These are phyloP conservation scores for Cydia fagiglandana DNA, from an alignment of 1,140 invertebrate species.

Conservation along the genomic window DNA sequence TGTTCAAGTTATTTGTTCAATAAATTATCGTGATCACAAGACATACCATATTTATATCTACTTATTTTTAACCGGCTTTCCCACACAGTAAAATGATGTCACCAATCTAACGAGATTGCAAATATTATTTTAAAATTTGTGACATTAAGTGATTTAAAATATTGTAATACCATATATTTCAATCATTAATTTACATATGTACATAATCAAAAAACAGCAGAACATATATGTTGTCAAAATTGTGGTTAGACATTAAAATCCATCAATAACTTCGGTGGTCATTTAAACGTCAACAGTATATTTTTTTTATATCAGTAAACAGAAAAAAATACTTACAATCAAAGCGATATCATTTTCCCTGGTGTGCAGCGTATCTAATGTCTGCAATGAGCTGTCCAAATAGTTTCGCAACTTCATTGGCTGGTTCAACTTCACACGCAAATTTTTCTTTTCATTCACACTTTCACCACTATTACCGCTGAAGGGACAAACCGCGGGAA, in stretches of 20 bases:
- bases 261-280: too few species aligned
- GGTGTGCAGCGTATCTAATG: slow-evolving; percentile 62
- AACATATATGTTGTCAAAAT: too few species aligned
- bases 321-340: slow-evolving; percentile 54
- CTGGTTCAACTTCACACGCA: slow-evolving; percentile 65
- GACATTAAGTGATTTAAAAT: too few species aligned
- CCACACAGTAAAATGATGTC: background rate
- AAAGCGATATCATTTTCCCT: slow-evolving; percentile 52
- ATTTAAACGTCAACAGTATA: too few species aligned
- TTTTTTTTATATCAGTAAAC: too few species aligned
- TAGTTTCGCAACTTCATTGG: slow-evolving; percentile 64
- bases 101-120: background rate
- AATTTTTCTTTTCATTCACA: slow-evolving; percentile 45
- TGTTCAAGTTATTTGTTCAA: background rate
- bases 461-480: slow-evolving; percentile 50
- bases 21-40: background rate
- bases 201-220: too few species aligned
- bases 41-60: background rate
- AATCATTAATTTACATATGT: too few species aligned
- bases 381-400: slow-evolving; percentile 51
- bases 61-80: background rate
- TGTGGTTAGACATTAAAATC: too few species aligned
- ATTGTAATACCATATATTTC: too few species aligned
- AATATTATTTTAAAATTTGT: too few species aligned
- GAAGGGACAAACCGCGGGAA: slow-evolving; percentile 50